A percentile compares a stretch with the other conserved stretches of the same genome.
Evolutionary conservation across 2,797 vertebrate species (phyloP).

Genomic region (Decapterus maruadsi): DNA sequence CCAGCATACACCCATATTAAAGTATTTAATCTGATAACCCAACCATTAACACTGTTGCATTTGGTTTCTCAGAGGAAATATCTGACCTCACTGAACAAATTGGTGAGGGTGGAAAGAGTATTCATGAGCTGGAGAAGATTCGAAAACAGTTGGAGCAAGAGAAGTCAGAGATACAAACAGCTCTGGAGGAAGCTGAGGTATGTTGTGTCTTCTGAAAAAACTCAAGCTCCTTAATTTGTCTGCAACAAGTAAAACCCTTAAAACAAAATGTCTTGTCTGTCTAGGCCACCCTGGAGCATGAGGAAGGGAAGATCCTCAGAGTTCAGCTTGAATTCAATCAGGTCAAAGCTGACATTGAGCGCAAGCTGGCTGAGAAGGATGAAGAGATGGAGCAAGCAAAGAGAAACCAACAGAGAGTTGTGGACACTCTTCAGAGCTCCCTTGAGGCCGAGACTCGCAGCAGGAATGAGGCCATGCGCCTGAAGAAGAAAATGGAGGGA

Average conservation of each 20-base stretch:
- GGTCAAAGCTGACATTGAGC: constrained; percentile 90
- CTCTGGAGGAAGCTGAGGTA: constrained; percentile 91
- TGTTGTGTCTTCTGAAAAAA: background rate
- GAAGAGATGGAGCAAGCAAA: constrained; percentile 94
- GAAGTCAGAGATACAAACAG: constrained; percentile 85
- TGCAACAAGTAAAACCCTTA: background rate
- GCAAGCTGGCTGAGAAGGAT: constrained; percentile 91
- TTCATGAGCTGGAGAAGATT: constrained; percentile 89
- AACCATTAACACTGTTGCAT: background rate
- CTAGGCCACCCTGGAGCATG: constrained; percentile 87
- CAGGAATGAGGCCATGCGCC: constrained; percentile 85
- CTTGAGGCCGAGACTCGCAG: constrained; percentile 86
- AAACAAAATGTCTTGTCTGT: background rate
- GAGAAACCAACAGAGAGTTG: constrained; percentile 89
- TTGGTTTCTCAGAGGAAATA: constrained; percentile 79
- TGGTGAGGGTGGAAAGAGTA: constrained; percentile 86
- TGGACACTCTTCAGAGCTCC: constrained; percentile 87
- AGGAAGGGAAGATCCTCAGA: constrained; percentile 92
- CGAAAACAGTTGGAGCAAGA: constrained; percentile 89
- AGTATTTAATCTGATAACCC: too few relatives aligned
- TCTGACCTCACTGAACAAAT: constrained; percentile 84
- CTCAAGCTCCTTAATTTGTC: background rate
- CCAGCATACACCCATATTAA: too few relatives aligned
- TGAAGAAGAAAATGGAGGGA: constrained; percentile 88
- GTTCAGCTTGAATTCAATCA: constrained; percentile 92